These are phyloP conservation scores for Apis florea DNA, from an alignment of 1,140 invertebrate species.

Conservation along the genomic window DNA sequence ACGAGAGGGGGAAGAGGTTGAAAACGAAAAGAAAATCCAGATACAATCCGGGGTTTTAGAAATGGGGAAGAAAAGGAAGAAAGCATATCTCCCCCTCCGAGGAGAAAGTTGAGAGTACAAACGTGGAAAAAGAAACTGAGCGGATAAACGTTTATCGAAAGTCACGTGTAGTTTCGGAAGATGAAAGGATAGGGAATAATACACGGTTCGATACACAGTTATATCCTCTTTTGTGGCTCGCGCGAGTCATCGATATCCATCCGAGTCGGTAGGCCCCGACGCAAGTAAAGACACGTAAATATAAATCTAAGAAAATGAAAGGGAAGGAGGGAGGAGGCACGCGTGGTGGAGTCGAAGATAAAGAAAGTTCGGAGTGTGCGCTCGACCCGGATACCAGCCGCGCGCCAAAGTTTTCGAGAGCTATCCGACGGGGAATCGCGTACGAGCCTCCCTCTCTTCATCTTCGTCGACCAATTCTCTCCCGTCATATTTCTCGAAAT, in stretches of 20 bases:
- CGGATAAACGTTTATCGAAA: slow-evolving; percentile 52
- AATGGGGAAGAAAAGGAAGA: too few species aligned
- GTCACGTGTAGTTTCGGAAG: slow-evolving; percentile 18
- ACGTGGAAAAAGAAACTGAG: slow-evolving; percentile 39
- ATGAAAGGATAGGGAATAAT: slow-evolving; percentile 56
- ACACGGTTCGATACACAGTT: too few species aligned
- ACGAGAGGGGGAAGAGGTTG: too few species aligned
- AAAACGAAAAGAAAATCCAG: too few species aligned
- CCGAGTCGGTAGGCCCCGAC: slow-evolving; percentile 22
- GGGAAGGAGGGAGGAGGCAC: background rate
- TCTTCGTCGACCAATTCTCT: slow-evolving; percentile 42
- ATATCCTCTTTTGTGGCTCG: slow-evolving; percentile 32
- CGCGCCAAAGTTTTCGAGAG: slow-evolving; percentile 58
- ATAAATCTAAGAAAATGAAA: slow-evolving; percentile 43
- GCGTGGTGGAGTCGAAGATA: slow-evolving; percentile 27
- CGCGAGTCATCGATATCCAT: slow-evolving; percentile 16
- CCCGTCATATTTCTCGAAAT: slow-evolving; percentile 58
- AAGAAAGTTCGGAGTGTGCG: slow-evolving; percentile 35
- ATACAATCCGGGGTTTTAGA: too few species aligned
- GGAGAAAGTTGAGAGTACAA: background rate
- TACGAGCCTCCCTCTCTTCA: background rate
- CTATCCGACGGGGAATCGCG: slow-evolving; percentile 51
- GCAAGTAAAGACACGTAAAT: slow-evolving; percentile 44
- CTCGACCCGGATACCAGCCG: slow-evolving; percentile 29
- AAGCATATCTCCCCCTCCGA: too few species aligned